Evolutionary conservation across 1,140 invertebrate genomes (phyloP), one percentile per base, ranked within the genome.

Genomic region (Zaprionus inermis): DNA sequence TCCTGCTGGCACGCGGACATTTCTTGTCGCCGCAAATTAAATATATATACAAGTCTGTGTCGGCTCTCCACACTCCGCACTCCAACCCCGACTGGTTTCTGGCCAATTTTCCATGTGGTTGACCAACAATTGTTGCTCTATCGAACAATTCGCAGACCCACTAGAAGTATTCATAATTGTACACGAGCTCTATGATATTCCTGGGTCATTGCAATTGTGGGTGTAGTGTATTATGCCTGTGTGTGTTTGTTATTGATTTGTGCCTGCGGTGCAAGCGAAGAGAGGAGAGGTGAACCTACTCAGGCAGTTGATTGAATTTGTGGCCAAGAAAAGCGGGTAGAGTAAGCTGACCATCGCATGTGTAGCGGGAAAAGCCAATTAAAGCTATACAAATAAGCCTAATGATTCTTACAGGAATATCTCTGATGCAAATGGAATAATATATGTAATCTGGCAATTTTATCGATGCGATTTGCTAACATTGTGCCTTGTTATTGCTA

Each of bases 81-180:
- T 18, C 34, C 11, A 36, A 24, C 7, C 16, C 30, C 22, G 24
- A 63, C 36, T 34, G 18, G 46, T 52, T 72, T 67, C 54, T 59
- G 66, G 36, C 51, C 66, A 81, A 84, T 85, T 85, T 84, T 78
- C 70, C 81, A 75, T 81, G 78, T 44, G 81, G 66, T 44, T 85
- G 73, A 38, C 66, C 78, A 54, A 63, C 72, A 84, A 84, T 84
- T 83, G 81, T 76, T 78, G 72, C 64, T 74, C 46, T 64, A 52
- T 46, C 30, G 28, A 55, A 71, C 44, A 52, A 60, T 36, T 41
- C 24, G 14, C 7, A 44, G 24, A 18, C 46, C 60, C 41, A 22
- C 18, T 24, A 18, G 16, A 32, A 54, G 30, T 58, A 71, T 54
- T 24, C 36, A 54, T 78, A 80, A 66, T 71, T 84, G 81, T n/a